Evolutionary conservation across 2,113 vertebrate species (phyloP), one percentile per base, ranked within the genome.

Genomic region (Mustela lutreola): DNA sequence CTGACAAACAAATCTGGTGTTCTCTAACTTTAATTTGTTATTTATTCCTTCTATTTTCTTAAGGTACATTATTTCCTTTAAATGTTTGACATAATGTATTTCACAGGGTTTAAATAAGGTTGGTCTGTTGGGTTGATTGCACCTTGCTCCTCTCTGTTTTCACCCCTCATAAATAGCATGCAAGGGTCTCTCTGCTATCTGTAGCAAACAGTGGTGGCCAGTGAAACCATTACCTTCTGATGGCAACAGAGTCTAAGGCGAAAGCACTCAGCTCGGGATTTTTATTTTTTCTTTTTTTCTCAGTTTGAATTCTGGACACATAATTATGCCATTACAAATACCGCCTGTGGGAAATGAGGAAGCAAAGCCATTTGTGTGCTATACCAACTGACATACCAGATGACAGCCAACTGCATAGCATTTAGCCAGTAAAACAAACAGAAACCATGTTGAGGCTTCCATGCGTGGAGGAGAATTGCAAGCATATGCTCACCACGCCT

Each of bases 271-370:
- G 53, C 4, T 97, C 87, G n/a, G 50, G 33, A 95, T 14, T 76
- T 88, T 53, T 91, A 42, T 53, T 96, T 28, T 10, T 16, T 81
- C 18, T 7, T 15, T 75, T 84, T 65, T 87, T 31, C 3, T 2
- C 39, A 97, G 71, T 95, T 87, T 11, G 22, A 97, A 97, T 93
- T 83, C 86, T 98, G 75, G 89, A 98, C 89, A 97, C 79, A 98
- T 96, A 97, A 73, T 89, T 93, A 96, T 63, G 89, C 73, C 94
- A 97, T 98, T 98, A 95, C 53, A 95, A 28, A 97, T 63, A 94
- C 76, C 87, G 86, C 84, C 93, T 96, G 56, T 53, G 94, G 96
- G 97, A 97, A 95, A 96, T 94, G 73, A 98, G 78, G 73, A 93
- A 93, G 78, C 63, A 75, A 63, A 97, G 88, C 79, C 96, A 80